A percentile compares a stretch with the other conserved stretches of the same genome.
These are phyloP conservation scores for Ornithoptera priamus DNA, from an alignment of 2,888 invertebrate species.

Conservation along the genomic window DNA sequence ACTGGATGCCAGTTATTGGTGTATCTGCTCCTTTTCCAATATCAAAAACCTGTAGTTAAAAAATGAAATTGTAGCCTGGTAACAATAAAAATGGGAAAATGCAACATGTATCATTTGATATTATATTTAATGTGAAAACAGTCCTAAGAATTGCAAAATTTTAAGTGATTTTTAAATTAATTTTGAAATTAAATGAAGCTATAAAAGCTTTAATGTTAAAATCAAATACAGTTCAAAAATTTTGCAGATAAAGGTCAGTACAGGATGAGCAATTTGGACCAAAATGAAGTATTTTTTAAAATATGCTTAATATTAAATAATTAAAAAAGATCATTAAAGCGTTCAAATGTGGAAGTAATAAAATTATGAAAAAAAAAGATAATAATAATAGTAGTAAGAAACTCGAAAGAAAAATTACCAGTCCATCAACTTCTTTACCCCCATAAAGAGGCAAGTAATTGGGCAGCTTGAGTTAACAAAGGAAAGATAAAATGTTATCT, in stretches of 20 bases:
- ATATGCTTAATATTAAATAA: background rate
- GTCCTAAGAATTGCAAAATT: background rate
- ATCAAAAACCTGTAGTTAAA: slow-evolving; percentile 87
- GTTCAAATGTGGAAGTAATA: slow-evolving; percentile 21
- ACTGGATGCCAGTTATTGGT: slow-evolving; percentile 93
- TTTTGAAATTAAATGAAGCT: too few species aligned
- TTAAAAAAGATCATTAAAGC: slow-evolving; percentile 1
- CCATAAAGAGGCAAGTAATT: slow-evolving; percentile 87
- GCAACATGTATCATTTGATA: background rate
- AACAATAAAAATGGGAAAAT: background rate
- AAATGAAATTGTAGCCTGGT: slow-evolving; percentile 28
- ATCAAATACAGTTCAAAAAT: too few species aligned
- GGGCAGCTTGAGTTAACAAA: slow-evolving; percentile 81
- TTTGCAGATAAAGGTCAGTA: too few species aligned
- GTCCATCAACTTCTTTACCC: slow-evolving; percentile 85
- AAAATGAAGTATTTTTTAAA: background rate
- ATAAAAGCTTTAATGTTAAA: too few species aligned
- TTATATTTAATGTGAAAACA: background rate
- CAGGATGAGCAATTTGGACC: background rate
- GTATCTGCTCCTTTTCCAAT: slow-evolving; percentile 88
- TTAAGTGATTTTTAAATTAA: background rate
- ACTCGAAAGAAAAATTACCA: slow-evolving; percentile 75
- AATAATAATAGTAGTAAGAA: slow-evolving; percentile 16
- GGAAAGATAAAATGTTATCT: slow-evolving; percentile 34
- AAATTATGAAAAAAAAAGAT: slow-evolving; percentile 22